A percentile compares a stretch with the other conserved stretches of the same genome.
Evolutionary conservation across 2,888 invertebrate genomes (phyloP).

Genomic region (Oligia fasciuncula): DNA sequence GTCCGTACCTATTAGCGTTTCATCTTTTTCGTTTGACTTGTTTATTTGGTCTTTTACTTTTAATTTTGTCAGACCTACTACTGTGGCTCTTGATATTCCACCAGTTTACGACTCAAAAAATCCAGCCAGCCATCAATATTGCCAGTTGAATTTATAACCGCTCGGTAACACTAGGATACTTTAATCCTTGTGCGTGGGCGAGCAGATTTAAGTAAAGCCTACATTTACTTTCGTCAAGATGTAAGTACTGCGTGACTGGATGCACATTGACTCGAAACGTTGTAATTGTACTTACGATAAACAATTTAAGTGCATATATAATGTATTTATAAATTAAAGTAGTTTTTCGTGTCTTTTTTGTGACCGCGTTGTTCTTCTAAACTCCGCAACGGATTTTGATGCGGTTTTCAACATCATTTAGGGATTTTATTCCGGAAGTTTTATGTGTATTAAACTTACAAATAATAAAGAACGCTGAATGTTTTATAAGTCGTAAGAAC

Average conservation of each 20-base stretch:
- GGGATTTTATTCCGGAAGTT: too few relatives aligned
- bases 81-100: neutral
- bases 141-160: constrained; percentile 15
- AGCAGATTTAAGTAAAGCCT: neutral
- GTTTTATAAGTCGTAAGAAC: neutral
- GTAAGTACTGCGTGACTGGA: neutral
- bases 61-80: too few relatives aligned
- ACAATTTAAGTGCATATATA: neutral
- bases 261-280: neutral
- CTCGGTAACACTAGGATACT: neutral
- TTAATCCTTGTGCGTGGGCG: constrained; percentile 5
- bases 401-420: neutral
- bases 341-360: neutral
- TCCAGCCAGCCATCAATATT: neutral
- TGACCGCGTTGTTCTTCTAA: too few relatives aligned
- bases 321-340: neutral
- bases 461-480: neutral
- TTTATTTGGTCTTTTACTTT: neutral
- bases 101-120: neutral
- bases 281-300: neutral
- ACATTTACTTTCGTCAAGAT: neutral
- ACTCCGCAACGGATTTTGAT: neutral
- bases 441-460: too few relatives aligned
- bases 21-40: neutral
- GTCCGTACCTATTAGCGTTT: neutral